phyloP scores from a whole-genome alignment of 2,797 vertebrate species.

The Setipinna tenuifilis region DNA sequence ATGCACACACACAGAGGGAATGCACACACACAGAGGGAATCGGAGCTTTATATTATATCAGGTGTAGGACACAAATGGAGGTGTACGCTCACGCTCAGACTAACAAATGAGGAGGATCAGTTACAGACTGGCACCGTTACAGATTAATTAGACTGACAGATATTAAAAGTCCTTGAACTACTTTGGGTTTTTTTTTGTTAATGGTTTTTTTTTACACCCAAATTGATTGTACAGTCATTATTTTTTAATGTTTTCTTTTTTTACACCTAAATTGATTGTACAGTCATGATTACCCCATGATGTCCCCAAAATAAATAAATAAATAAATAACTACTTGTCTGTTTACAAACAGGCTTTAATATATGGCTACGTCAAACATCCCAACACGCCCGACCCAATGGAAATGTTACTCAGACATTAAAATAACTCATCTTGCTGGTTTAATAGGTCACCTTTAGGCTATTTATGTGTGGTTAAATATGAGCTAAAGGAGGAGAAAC shows the following conservation, averaged over 20 bases:
- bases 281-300: background rate
- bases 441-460: constrained; percentile 5
- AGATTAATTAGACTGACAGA: background rate
- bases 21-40: too few relatives aligned
- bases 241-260: too few relatives aligned
- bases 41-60: too few relatives aligned
- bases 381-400: background rate
- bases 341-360: background rate
- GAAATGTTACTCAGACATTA: background rate
- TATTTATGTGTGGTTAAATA: constrained; percentile 22
- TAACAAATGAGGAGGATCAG: background rate
- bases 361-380: background rate
- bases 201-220: background rate
- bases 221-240: background rate
- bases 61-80: too few relatives aligned
- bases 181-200: too few relatives aligned
- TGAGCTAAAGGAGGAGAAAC: constrained; percentile 34
- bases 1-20: too few relatives aligned
- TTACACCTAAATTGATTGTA: background rate
- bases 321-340: background rate
- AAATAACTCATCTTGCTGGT: background rate
- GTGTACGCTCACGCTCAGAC: background rate
- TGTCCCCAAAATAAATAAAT: too few relatives aligned
- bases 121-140: background rate
- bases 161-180: too few relatives aligned